Conservation (phyloP, 2,113 vertebrate genomes). For the Microtus montanus region DNA sequence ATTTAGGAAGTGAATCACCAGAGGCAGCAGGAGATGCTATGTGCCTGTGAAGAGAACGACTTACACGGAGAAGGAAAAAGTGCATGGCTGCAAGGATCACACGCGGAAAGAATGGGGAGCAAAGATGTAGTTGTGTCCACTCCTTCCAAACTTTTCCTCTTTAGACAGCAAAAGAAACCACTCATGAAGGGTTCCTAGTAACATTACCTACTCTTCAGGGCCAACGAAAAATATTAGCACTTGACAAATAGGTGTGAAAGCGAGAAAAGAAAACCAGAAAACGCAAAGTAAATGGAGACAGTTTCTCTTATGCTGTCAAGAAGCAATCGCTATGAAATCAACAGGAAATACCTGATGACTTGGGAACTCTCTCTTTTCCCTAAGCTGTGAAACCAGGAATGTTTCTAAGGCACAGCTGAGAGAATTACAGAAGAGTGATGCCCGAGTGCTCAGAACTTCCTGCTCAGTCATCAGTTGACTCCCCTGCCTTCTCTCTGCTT, state of each 20-base stretch:
- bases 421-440: not conserved
- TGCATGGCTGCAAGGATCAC: not conserved
- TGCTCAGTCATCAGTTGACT: not conserved
- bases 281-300: not conserved
- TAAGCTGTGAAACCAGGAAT: conserved; percentile 45
- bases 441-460: conserved; percentile 4
- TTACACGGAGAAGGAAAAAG: conserved; percentile 37
- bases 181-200: not conserved
- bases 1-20: conserved; percentile 18
- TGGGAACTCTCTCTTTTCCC: conserved; percentile 44
- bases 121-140: not conserved
- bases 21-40: not conserved
- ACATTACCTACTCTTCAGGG: not conserved
- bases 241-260: conserved; percentile 6
- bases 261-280: not conserved
- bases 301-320: not conserved
- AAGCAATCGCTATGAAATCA: conserved; percentile 57
- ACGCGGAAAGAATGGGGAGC: not conserved
- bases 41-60: not conserved
- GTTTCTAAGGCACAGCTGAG: conserved; percentile 24
- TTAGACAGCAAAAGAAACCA: not conserved
- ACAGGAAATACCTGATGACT: conserved; percentile 49
- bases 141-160: not conserved
- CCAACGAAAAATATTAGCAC: conserved; percentile 17
- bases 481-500: not conserved